Percentiles rank a stretch among this genome's conserved stretches.
Conservation (phyloP, 2,113 vertebrate species). For the Xiphias gladius region DNA sequence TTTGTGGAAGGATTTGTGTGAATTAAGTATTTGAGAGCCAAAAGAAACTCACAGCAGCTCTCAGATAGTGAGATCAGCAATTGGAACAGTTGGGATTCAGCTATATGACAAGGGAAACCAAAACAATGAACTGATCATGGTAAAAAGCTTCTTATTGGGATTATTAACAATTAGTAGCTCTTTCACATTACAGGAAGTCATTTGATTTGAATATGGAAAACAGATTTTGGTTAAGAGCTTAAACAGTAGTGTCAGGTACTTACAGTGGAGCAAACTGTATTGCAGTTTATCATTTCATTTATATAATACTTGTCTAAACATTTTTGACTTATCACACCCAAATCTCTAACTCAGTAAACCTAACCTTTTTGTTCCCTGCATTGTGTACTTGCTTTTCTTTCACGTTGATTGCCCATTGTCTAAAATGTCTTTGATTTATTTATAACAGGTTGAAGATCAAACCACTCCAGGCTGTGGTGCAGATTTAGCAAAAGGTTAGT, state of each 20-base stretch:
- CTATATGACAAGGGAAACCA: too few relatives aligned
- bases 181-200: background rate
- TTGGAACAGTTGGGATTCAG: too few relatives aligned
- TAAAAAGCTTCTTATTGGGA: background rate
- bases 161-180: background rate
- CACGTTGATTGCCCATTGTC: background rate
- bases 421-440: background rate
- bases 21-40: background rate
- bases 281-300: background rate
- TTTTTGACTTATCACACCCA: too few relatives aligned
- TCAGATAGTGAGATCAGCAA: too few relatives aligned
- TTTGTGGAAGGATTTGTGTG: background rate
- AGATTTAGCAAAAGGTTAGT: conserved; percentile 44
- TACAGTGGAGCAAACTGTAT: too few relatives aligned
- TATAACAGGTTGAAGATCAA: conserved; percentile 35
- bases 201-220: too few relatives aligned
- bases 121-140: too few relatives aligned
- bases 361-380: background rate
- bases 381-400: background rate
- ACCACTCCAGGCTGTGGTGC: accelerated
- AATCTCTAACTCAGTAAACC: background rate
- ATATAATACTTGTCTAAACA: background rate
- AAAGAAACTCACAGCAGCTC: background rate
- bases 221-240: too few relatives aligned
- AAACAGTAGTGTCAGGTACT: too few relatives aligned